Conservation (phyloP, 2,888 invertebrate genomes). For the Tridacna gigas region DNA sequence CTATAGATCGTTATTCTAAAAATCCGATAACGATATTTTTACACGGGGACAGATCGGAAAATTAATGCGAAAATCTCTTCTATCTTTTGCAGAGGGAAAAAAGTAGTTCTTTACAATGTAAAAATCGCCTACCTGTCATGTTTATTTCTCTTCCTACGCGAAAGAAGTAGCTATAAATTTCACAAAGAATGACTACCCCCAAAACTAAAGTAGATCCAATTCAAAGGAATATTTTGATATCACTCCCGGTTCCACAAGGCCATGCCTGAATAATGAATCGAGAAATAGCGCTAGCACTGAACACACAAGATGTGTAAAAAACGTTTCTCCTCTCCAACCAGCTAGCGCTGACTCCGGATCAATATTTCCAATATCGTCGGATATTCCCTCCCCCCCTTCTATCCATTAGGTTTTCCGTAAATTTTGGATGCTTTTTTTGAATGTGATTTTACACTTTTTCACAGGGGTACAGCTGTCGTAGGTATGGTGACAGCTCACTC, state of each 20-base stretch:
- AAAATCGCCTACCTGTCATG: background rate
- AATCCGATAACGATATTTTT: background rate
- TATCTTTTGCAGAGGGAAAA: background rate
- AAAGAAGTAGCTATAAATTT: background rate
- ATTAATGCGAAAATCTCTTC: background rate
- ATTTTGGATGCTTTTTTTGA: no score
- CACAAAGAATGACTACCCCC: background rate
- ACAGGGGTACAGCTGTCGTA: no score
- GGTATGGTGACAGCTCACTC: no score
- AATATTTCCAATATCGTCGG: conserved; percentile 21
- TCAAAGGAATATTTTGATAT: background rate
- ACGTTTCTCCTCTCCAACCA: background rate
- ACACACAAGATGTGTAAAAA: conserved; percentile 22
- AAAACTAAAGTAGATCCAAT: conserved; percentile 8
- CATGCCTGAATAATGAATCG: background rate
- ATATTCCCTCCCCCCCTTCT: background rate
- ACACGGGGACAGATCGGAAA: background rate
- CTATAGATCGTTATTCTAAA: conserved; percentile 8
- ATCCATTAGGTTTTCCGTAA: no score
- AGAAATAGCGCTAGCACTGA: conserved; percentile 8
- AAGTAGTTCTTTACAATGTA: background rate
- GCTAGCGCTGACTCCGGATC: background rate
- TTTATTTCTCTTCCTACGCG: conserved; percentile 7
- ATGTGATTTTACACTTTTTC: no score
- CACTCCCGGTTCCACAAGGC: background rate